Evolutionary conservation across 2,888 invertebrate genomes (phyloP), one percentile per base, ranked within the genome.

Genomic region (Pyrrhia umbra): DNA sequence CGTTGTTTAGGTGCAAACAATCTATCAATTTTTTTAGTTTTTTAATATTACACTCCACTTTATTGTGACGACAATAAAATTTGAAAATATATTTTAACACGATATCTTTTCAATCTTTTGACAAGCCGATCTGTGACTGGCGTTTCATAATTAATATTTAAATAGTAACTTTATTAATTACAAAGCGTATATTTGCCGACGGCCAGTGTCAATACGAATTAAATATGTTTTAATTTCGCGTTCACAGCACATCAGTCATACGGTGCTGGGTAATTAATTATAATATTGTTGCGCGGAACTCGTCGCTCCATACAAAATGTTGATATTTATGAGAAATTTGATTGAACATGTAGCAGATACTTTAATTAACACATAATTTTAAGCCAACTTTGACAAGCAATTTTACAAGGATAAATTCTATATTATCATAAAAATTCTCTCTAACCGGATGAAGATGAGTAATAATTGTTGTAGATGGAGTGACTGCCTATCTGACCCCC

Each of bases 221-320:
- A 67, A 71, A 78, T 63, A 65, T 60, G 34, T 71, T 77, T 70
- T 68, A 78, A 77, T 78, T 78, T 78, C 46, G 8, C 57, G 51
- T 65, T 68, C 49, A 60, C 64, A 49, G 50, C 51, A 49, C 59
- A 64, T 70, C 79, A 60, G 46, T 78, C 59, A 62, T 45, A 56
- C 55, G 27, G n/a, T 54, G 64, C 61, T 64, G 45, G 59, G 39
- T 57, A 62, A 75, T 77, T 67, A 70, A 77, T 62, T 67, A 54
- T 47, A 66, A 63, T 61, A 46, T 67, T 68, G 42, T 43, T 62
- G 30, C n/a, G 16, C 30, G 21, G 20, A 42, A 63, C 6, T 54
- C 56, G 4, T 10, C 13, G 20, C 8, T 2, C 9, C n/a, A 20
- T 64, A 40, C 30, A 13, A 30, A 16, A 55, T 72, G 6, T 50